Conservation (phyloP, 2,797 vertebrate species). For the Australoheros facetus region DNA sequence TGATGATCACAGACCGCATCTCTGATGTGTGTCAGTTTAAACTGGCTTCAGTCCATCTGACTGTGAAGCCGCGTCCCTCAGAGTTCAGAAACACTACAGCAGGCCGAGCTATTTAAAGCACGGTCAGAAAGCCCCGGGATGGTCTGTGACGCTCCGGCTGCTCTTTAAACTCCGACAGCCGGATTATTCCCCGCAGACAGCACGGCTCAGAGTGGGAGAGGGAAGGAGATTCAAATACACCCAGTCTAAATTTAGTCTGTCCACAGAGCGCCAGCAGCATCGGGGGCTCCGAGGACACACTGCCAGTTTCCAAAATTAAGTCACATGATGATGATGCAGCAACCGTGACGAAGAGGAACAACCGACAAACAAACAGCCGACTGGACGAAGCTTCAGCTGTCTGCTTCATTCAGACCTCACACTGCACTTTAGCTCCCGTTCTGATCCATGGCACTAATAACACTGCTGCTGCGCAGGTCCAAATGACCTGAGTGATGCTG, state of each 20-base stretch:
- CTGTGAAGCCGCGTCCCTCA: neutral
- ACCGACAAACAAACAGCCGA: neutral
- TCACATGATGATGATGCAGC: slow-evolving; percentile 12
- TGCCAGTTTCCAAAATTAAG: neutral
- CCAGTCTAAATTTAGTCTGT: slow-evolving; percentile 41
- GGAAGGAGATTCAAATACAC: slow-evolving; percentile 38
- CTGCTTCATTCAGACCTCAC: neutral
- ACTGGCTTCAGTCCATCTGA: neutral
- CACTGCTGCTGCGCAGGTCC: too few relatives aligned
- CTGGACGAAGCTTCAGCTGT: neutral
- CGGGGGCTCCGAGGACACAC: neutral
- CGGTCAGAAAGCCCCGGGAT: neutral
- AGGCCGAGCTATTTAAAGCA: neutral
- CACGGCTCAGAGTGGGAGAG: slow-evolving; percentile 11
- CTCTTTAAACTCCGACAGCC: neutral
- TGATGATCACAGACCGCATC: neutral
- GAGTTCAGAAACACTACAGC: neutral
- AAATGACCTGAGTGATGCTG: too few relatives aligned
- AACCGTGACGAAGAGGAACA: neutral
- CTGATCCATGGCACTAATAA: neutral
- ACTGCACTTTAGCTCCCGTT: neutral
- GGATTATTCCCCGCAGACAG: neutral
- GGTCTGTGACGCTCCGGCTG: neutral
- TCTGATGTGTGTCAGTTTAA: neutral
- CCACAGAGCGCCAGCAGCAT: neutral